Evolutionary conservation across 2,797 vertebrate genomes (phyloP), one percentile per base, ranked within the genome.

Genomic region (Rhabdophis nuchalis): DNA sequence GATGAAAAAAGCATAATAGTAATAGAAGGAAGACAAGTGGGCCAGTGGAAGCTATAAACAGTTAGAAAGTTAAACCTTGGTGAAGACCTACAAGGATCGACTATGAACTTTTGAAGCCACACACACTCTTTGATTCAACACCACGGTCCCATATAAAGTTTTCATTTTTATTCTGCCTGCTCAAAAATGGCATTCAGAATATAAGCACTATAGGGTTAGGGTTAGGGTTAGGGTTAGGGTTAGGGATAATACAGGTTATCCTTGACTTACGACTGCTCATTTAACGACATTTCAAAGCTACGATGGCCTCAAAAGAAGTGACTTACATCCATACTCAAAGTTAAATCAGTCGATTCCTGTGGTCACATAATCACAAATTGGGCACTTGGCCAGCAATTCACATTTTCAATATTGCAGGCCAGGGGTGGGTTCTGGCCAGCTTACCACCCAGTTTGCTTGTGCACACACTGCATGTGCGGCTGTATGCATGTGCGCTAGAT

Each of bases 11-110:
- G 93, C 41, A 0, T 1, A 0, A 85, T 68, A 54, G 46, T 58
- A 93, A 57, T n/a, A 57, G 85, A 85, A 93, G 82, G 54, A 88
- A 96, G 87, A 27, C 0, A 91, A 72, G 25, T 1, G 86, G 91
- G 68, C 89, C 0, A 52, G 23, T 93, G 90, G n/a, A 90, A 1
- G 2, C 89, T 93, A 56, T 94, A 60, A 93, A 91, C 50, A 60
- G 56, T 5, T 91, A 9, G 88, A 64, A 82, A 93, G 77, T 3
- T 56, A 46, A 93, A 58, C 41, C 87, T 93, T 94, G 1, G 14
- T 77, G 25, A 85, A 27, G 2, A 89, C 36, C 91, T n/a, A 36
- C 20, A 90, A 25, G 57, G 10, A n/a, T 16, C 27, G 29, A 41
- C 32, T 29, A 41, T 77, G 36, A 68, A 14, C 68, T 29, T 50